Percentiles rank a stretch among this genome's conserved stretches.
phyloP scores from a whole-genome alignment of 2,113 vertebrate species.

The Corvus moneduloides region DNA sequence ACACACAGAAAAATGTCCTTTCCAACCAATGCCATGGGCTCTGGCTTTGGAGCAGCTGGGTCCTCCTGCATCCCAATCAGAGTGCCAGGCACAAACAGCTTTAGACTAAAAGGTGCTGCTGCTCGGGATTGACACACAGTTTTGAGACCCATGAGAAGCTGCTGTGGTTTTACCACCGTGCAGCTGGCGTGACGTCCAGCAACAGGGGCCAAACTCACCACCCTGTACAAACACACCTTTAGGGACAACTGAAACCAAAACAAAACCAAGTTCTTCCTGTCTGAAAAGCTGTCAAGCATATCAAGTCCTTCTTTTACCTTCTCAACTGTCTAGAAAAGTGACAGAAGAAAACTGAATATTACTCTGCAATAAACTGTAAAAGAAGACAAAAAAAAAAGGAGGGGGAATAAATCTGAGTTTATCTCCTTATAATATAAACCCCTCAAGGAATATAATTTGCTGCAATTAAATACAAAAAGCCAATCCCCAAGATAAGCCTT shows the following conservation, averaged over 20 bases:
- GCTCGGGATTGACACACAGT: background rate
- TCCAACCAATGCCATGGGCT: background rate
- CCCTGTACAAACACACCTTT: background rate
- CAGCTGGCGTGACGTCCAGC: background rate
- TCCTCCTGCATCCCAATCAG: background rate
- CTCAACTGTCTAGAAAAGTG: background rate
- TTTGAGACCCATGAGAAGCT: background rate
- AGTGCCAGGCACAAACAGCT: background rate
- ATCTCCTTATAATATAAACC: slow-evolving; percentile 15
- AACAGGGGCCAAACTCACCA: background rate
- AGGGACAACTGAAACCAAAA: background rate
- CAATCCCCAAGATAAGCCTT: slow-evolving; percentile 43
- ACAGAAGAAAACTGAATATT: background rate
- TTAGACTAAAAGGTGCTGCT: background rate
- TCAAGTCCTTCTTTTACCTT: background rate
- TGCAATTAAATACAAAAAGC: slow-evolving; percentile 42
- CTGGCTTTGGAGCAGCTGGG: background rate
- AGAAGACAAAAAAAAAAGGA: background rate
- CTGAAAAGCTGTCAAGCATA: background rate
- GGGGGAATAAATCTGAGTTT: background rate
- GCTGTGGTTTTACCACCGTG: background rate
- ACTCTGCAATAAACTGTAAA: background rate
- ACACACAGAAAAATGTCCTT: background rate
- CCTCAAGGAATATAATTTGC: slow-evolving; percentile 11
- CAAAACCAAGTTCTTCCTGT: background rate